Evolutionary conservation across 2,113 vertebrate genomes (phyloP).

Genomic region (Rhabdornis inornatus): DNA sequence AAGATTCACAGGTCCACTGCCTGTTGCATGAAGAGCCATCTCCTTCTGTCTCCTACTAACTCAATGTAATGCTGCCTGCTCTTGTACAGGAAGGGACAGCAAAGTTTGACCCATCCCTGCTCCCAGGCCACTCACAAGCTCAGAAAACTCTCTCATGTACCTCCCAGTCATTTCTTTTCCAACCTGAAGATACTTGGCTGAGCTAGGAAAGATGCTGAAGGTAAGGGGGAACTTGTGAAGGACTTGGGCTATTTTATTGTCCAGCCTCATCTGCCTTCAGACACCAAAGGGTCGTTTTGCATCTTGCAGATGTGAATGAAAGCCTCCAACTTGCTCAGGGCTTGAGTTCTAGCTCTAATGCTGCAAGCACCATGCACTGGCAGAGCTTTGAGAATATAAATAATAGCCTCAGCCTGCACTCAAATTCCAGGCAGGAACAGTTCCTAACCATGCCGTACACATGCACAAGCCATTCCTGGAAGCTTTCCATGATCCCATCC

Average conservation of each 20-base stretch:
- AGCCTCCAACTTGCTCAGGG: background rate
- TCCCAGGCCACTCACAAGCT: background rate
- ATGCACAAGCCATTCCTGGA: conserved; percentile 23
- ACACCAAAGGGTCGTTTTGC: background rate
- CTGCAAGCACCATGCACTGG: background rate
- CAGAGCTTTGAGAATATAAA: conserved; percentile 41
- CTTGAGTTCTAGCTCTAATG: background rate
- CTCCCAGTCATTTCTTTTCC: background rate
- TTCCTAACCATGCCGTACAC: background rate
- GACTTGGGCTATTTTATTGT: background rate
- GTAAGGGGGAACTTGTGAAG: background rate
- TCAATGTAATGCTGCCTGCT: background rate
- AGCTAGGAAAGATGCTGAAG: background rate
- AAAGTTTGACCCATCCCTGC: background rate
- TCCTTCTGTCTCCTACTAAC: background rate
- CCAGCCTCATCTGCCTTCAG: background rate
- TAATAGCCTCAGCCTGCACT: conserved; percentile 34
- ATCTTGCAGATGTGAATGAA: background rate
- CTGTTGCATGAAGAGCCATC: background rate
- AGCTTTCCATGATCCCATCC: background rate
- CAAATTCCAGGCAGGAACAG: conserved; percentile 21
- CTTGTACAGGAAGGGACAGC: background rate
- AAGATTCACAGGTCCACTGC: background rate
- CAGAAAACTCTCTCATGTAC: background rate
- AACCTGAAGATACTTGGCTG: background rate